These are phyloP conservation scores for Dinoponera quadriceps DNA, from an alignment of 1,140 invertebrate genomes.

Conservation along the genomic window DNA sequence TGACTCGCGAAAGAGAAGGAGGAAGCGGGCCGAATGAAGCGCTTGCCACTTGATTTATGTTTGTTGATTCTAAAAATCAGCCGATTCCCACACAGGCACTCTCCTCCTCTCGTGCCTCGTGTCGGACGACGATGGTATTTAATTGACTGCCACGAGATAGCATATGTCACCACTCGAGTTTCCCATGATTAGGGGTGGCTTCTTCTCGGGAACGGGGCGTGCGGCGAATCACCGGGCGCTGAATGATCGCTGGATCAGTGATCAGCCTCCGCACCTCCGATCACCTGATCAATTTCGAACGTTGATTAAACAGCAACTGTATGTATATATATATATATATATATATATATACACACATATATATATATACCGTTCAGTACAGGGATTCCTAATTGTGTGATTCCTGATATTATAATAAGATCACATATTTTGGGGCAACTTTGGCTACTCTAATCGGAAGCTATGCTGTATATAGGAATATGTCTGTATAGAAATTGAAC, in stretches of 20 bases:
- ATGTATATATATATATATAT: too few species aligned
- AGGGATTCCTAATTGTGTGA: too few species aligned
- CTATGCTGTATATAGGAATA: too few species aligned
- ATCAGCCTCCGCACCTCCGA: too few species aligned
- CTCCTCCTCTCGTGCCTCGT: slow-evolving; percentile 10
- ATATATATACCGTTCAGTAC: too few species aligned
- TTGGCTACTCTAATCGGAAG: too few species aligned
- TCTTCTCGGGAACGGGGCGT: slow-evolving; percentile 14
- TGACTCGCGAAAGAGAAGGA: neutral
- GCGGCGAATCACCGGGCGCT: slow-evolving; percentile 4
- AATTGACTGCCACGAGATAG: slow-evolving; percentile 70
- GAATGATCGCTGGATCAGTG: neutral
- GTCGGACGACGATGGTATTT: slow-evolving; percentile 60
- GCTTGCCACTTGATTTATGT: slow-evolving; percentile 79
- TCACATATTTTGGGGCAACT: too few species aligned
- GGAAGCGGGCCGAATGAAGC: too few species aligned
- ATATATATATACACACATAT: too few species aligned
- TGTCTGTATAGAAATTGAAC: too few species aligned
- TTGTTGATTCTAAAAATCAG: slow-evolving; percentile 80
- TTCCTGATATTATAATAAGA: too few species aligned
- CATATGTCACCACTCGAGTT: slow-evolving; percentile 78
- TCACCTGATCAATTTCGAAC: neutral
- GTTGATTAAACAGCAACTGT: too few species aligned
- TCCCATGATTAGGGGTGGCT: slow-evolving; percentile 73
- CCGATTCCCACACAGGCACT: slow-evolving; percentile 76